A percentile compares a stretch with the other conserved stretches of the same genome.
Conservation (phyloP, 2,113 vertebrate genomes). For the Agapornis roseicollis region DNA sequence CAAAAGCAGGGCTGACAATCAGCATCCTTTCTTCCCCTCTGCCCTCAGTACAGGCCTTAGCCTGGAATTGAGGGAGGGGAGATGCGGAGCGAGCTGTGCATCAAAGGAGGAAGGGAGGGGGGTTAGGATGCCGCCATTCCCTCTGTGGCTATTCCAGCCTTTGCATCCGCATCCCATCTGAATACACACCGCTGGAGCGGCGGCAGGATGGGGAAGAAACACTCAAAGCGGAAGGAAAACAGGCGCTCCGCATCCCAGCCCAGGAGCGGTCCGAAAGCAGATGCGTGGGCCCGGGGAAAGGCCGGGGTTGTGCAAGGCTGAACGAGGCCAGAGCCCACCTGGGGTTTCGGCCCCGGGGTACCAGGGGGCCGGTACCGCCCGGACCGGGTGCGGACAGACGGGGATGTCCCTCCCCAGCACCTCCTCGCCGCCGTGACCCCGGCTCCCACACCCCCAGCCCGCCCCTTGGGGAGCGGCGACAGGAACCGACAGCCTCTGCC, state of each 20-base stretch:
- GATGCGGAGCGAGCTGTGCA: background rate
- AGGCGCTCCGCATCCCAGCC: background rate
- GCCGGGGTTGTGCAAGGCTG: background rate
- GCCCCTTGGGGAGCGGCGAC: background rate
- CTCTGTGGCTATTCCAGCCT: background rate
- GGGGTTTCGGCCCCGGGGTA: background rate
- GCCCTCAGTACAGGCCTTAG: background rate
- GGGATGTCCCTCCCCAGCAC: background rate
- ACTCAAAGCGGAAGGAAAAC: background rate
- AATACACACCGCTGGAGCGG: background rate
- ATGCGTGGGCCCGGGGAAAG: background rate
- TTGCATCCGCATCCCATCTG: fast-evolving
- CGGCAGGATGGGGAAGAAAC: background rate
- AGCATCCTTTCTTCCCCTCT: background rate
- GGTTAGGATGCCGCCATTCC: background rate
- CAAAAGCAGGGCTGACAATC: background rate
- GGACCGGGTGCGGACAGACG: background rate
- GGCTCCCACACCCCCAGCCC: background rate
- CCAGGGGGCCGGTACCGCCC: background rate
- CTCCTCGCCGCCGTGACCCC: background rate
- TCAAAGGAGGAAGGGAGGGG: too few relatives aligned
- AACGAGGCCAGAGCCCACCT: background rate
- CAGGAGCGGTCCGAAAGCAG: fast-evolving
- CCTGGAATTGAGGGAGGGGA: background rate
- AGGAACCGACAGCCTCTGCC: background rate